Evolutionary conservation across 2,797 vertebrate genomes (phyloP), one percentile per base, ranked within the genome.

Genomic region (Loriculus beryllinus): DNA sequence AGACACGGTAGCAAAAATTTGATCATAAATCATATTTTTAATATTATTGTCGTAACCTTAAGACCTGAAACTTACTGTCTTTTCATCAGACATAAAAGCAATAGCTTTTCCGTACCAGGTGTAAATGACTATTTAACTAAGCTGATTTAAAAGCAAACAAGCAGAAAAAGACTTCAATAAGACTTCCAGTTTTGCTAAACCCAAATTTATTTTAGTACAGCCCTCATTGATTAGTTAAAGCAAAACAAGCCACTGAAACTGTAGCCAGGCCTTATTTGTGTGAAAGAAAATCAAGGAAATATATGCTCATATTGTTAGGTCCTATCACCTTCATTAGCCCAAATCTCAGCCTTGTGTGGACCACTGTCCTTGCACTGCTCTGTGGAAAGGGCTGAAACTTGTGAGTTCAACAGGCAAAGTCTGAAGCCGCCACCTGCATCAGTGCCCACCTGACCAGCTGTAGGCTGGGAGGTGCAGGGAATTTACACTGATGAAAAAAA

Each of bases 11-110:
- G 25, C 62, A 89, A 91, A 91, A 90, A 4, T 86, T 91, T 67
- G 37, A 47, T 56, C 13, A 82, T 72, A 86, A 81, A 91, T 83
- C 21, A 7, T 40, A 88, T 76, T 94, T 92, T 93, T 35, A 71
- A 76, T 86, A 71, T 78, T 76, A 60, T 59, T 83, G 25, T 57
- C 54, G 69, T 48, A 81, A 80, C 13, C 14, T 54, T 78, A 87
- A 90, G 26, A 33, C 7, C 45, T 33, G 9, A 79, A 80, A 71
- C 35, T 91, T 62, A 70, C 9, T 81, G 43, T 67, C 48, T 72
- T 81, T 82, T 90, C 26, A 63, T 45, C 63, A 82, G 79, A 76
- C 7, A 18, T 7, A 63, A 8, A 69, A 72, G 4, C 21, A 79
- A 39, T 39, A 65, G 7, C 14, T 81, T 71, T 14, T 23, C 47